Percentiles rank a stretch among this genome's conserved stretches.
Conservation (phyloP, 1,140 invertebrate species). For the Bombus pyrosoma region DNA sequence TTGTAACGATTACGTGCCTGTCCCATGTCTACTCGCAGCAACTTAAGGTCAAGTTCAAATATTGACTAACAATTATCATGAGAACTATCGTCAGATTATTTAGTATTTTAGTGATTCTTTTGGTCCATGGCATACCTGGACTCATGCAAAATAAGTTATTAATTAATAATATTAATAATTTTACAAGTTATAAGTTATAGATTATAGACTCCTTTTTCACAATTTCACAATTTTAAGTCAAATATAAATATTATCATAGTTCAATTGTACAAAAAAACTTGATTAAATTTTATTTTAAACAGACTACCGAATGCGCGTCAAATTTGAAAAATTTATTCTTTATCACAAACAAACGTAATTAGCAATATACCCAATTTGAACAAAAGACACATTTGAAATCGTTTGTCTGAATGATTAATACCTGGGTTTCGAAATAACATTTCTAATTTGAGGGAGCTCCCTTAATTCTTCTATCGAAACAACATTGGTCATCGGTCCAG, state of each 20-base stretch:
- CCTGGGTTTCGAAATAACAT: background rate
- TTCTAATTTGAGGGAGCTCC: background rate
- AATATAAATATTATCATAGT: background rate
- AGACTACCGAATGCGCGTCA: background rate
- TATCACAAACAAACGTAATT: background rate
- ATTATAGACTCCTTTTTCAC: background rate
- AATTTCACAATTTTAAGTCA: background rate
- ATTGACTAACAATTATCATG: background rate
- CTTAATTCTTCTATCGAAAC: background rate
- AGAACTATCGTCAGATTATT: background rate
- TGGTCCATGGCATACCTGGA: background rate
- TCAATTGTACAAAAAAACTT: too few relatives aligned
- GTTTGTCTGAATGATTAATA: background rate
- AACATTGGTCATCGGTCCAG: too few relatives aligned
- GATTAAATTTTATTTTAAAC: background rate
- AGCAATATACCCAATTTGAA: background rate
- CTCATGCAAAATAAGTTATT: background rate
- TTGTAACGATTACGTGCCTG: background rate
- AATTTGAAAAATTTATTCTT: background rate
- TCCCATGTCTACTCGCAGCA: background rate
- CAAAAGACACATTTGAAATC: background rate
- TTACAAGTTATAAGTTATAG: background rate
- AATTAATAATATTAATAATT: too few relatives aligned
- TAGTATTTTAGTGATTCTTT: background rate
- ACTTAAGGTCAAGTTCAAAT: background rate